A percentile compares a stretch with the other conserved stretches of the same genome.
Evolutionary conservation across 2,888 invertebrate species (phyloP).

Genomic region (Andrena marginata): DNA sequence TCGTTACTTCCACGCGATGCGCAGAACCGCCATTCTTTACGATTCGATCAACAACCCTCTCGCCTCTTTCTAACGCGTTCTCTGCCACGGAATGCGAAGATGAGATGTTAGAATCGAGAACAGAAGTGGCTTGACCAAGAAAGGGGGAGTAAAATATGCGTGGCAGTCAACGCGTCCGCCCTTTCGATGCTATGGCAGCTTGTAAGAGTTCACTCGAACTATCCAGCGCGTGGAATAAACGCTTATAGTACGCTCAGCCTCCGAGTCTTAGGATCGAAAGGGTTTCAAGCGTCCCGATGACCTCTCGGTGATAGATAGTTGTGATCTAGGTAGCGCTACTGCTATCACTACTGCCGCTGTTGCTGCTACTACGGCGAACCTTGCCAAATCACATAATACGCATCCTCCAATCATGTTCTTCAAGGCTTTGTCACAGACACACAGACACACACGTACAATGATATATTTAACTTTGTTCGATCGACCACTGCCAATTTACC

Average conservation of each 20-base stretch:
- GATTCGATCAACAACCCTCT: not conserved
- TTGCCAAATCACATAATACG: conserved; percentile 49
- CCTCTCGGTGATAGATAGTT: conserved; percentile 69
- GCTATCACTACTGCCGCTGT: conserved; percentile 72
- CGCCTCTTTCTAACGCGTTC: not conserved
- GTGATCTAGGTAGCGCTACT: conserved; percentile 73
- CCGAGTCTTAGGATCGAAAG: conserved; percentile 16
- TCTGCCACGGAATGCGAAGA: not conserved
- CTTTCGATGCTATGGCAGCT: conserved; percentile 34
- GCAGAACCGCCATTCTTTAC: not conserved
- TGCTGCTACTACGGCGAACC: conserved; percentile 67
- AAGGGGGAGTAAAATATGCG: not conserved
- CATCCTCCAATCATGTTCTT: conserved; percentile 57
- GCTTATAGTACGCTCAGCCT: conserved; percentile 17
- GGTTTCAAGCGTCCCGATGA: conserved; percentile 52
- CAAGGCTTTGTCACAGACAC: conserved; percentile 50
- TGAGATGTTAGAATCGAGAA: too few relatives aligned
- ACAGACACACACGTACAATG: conserved; percentile 29
- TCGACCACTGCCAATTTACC: conserved; percentile 41
- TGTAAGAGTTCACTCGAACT: conserved; percentile 16
- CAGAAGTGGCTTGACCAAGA: not conserved
- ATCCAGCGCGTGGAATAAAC: conserved; percentile 5
- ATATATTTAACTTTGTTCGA: conserved; percentile 13
- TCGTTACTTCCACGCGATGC: not conserved
- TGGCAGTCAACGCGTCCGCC: conserved; percentile 8